Percentiles rank a stretch among this genome's conserved stretches.
These are phyloP conservation scores for Ganaspis sp. DNA, from an alignment of 1,140 invertebrate species.

Conservation along the genomic window DNA sequence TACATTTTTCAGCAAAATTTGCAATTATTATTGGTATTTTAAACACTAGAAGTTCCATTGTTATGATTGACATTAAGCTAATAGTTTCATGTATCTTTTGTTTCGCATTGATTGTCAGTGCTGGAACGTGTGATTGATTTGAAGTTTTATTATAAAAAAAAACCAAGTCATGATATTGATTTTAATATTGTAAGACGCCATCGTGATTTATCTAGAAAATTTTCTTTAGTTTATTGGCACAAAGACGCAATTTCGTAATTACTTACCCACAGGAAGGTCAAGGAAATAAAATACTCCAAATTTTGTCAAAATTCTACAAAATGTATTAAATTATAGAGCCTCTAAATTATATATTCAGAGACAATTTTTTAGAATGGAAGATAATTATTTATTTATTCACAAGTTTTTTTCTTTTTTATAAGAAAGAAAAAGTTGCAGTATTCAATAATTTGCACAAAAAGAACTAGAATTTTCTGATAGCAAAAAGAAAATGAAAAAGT, in stretches of 20 bases:
- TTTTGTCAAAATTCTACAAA: too few relatives aligned
- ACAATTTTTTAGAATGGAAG: too few relatives aligned
- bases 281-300: neutral
- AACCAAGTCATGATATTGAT: neutral
- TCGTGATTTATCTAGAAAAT: neutral
- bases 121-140: neutral
- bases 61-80: neutral
- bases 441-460: too few relatives aligned
- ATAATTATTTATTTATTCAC: too few relatives aligned
- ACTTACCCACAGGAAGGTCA: neutral
- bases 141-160: neutral
- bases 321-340: too few relatives aligned
- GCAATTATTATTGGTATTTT: neutral
- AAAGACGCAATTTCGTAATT: neutral
- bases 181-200: neutral
- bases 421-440: too few relatives aligned
- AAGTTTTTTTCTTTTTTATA: too few relatives aligned
- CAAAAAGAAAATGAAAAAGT: too few relatives aligned
- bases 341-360: too few relatives aligned
- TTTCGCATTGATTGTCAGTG: neutral
- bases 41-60: neutral
- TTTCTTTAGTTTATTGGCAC: neutral
- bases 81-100: neutral
- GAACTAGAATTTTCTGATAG: too few relatives aligned
- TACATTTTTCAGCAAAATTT: too few relatives aligned